A percentile compares a stretch with the other conserved stretches of the same genome.
These are phyloP conservation scores for Neosilurus hyrtlii DNA, from an alignment of 2,797 vertebrate genomes.

Conservation along the genomic window DNA sequence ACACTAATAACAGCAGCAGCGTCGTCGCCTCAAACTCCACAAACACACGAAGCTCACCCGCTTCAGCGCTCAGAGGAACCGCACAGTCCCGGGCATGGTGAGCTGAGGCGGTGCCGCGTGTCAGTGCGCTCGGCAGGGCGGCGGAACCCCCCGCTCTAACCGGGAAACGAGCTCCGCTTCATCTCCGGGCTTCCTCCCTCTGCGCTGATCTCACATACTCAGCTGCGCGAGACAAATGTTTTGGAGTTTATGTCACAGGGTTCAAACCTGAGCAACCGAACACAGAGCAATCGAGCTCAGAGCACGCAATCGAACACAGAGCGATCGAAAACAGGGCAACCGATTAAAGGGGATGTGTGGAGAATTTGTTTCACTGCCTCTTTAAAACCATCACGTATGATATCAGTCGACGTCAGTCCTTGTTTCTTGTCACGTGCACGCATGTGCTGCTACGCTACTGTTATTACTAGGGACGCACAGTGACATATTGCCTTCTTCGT, in stretches of 20 bases:
- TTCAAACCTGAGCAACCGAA: slow-evolving; percentile 65
- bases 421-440: no score
- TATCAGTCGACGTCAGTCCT: no score
- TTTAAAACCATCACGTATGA: no score
- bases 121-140: slow-evolving; percentile 61
- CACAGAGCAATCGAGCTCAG: background rate
- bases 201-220: slow-evolving; percentile 72
- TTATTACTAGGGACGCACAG: no score
- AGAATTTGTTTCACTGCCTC: no score
- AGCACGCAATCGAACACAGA: background rate
- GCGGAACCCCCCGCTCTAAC: slow-evolving; percentile 66
- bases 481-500: no score
- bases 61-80: slow-evolving; percentile 49
- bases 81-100: slow-evolving; percentile 55
- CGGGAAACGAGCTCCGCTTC: slow-evolving; percentile 62
- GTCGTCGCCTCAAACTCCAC: slow-evolving; percentile 68
- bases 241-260: slow-evolving; percentile 73
- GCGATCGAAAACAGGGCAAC: background rate
- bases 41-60: slow-evolving; percentile 45
- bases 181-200: slow-evolving; percentile 62
- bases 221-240: slow-evolving; percentile 68
- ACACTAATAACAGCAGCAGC: slow-evolving; percentile 66
- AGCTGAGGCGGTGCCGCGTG: slow-evolving; percentile 56
- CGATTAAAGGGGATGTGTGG: no score
- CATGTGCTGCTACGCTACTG: no score